phyloP scores from a whole-genome alignment of 2,888 invertebrate genomes.

The Tethea ocularis region DNA sequence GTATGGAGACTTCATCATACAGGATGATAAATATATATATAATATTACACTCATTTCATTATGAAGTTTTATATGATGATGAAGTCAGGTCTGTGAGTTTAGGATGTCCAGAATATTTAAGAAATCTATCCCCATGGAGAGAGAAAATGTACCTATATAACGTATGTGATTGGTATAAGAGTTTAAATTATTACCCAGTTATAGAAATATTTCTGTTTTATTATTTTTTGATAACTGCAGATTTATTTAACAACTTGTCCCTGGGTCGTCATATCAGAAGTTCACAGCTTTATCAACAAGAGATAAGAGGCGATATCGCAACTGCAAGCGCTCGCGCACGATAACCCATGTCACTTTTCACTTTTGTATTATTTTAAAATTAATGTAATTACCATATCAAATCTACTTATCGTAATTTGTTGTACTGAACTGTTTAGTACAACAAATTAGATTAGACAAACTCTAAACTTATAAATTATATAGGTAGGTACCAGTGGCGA shows the following conservation, averaged over 20 bases:
- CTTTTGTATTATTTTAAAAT: conserved; percentile 36
- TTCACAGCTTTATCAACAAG: conserved; percentile 55
- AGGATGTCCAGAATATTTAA: too few relatives aligned
- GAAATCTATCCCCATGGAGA: too few relatives aligned
- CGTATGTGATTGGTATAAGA: too few relatives aligned
- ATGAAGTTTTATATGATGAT: too few relatives aligned
- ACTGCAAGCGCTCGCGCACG: conserved; percentile 66
- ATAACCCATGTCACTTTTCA: conserved; percentile 66
- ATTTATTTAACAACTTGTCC: conserved; percentile 48
- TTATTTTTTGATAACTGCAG: conserved; percentile 18
- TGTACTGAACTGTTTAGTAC: background rate
- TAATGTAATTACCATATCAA: conserved; percentile 17
- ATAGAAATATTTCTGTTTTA: conserved; percentile 7
- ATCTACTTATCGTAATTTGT: conserved; percentile 9
- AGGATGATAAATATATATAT: too few relatives aligned
- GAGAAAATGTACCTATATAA: too few relatives aligned
- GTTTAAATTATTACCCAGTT: conserved; percentile 2
- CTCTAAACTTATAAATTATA: too few relatives aligned
- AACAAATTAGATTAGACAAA: too few relatives aligned
- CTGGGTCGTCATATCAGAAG: conserved; percentile 56
- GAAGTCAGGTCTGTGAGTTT: too few relatives aligned
- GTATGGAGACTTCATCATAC: too few relatives aligned
- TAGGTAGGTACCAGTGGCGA: too few relatives aligned
- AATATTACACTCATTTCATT: too few relatives aligned
- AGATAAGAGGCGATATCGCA: conserved; percentile 68